These are phyloP conservation scores for Thera obeliscata DNA, from an alignment of 2,888 invertebrate species.

Conservation along the genomic window DNA sequence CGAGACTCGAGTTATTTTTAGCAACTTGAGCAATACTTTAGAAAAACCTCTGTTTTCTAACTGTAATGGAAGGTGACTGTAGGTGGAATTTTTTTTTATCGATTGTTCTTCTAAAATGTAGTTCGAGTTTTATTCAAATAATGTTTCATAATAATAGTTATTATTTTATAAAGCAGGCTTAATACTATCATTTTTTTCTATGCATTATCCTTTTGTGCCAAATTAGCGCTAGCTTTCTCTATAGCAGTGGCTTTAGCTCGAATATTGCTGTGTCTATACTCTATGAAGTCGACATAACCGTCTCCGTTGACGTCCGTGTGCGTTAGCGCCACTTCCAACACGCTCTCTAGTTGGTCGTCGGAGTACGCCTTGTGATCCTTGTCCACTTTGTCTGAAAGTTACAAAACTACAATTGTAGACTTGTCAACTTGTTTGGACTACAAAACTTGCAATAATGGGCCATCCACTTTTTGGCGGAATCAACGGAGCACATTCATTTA, in stretches of 20 bases:
- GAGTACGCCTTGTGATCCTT: slow-evolving; percentile 68
- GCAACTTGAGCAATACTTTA: neutral
- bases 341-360: slow-evolving; percentile 81
- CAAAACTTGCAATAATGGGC: neutral
- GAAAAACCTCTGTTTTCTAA: neutral
- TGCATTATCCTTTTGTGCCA: neutral
- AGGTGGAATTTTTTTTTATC: too few species aligned
- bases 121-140: too few species aligned
- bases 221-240: neutral
- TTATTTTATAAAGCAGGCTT: neutral
- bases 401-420: slow-evolving; percentile 4
- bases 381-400: slow-evolving; percentile 68
- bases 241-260: slow-evolving; percentile 53
- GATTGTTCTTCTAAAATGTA: too few species aligned
- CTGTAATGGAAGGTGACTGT: too few species aligned
- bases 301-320: slow-evolving; percentile 89
- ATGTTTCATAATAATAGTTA: too few species aligned
- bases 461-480: too few species aligned
- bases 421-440: neutral
- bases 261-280: slow-evolving; percentile 75
- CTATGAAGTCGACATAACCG: slow-evolving; percentile 88
- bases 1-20: too few species aligned
- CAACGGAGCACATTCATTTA: too few species aligned
- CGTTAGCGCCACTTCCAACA: slow-evolving; percentile 86
- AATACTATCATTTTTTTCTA: neutral